phyloP scores from a whole-genome alignment of 2,888 invertebrate species.

The Nebria salina region DNA sequence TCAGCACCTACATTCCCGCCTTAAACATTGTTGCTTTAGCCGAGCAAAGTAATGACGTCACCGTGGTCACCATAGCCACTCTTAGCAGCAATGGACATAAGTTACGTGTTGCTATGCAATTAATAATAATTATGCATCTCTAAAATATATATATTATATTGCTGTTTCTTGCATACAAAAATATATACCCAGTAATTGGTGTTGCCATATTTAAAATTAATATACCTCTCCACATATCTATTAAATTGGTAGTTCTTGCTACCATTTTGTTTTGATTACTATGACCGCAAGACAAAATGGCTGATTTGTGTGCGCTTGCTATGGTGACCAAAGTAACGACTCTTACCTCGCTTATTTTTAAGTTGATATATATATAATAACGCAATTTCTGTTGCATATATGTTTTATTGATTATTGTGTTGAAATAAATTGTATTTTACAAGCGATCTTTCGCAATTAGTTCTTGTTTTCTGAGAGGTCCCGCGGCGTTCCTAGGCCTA shows the following conservation, averaged over 20 bases:
- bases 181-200: too few relatives aligned
- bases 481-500: slow-evolving; percentile 51
- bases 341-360: background rate
- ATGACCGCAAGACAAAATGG: background rate
- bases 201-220: too few relatives aligned
- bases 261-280: too few relatives aligned
- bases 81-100: too few relatives aligned
- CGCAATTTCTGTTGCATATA: background rate
- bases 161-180: too few relatives aligned
- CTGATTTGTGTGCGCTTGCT: background rate
- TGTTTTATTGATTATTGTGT: background rate
- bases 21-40: background rate
- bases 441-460: background rate
- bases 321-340: background rate
- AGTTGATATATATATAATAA: background rate
- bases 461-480: slow-evolving; percentile 26
- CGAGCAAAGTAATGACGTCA: background rate
- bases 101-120: too few relatives aligned
- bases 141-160: too few relatives aligned
- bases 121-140: too few relatives aligned
- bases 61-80: too few relatives aligned
- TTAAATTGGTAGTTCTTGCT: too few relatives aligned
- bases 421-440: slow-evolving; percentile 1
- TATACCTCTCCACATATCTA: too few relatives aligned
- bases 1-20: background rate